phyloP scores from a whole-genome alignment of 2,113 vertebrate species.

The Macaca nemestrina region DNA sequence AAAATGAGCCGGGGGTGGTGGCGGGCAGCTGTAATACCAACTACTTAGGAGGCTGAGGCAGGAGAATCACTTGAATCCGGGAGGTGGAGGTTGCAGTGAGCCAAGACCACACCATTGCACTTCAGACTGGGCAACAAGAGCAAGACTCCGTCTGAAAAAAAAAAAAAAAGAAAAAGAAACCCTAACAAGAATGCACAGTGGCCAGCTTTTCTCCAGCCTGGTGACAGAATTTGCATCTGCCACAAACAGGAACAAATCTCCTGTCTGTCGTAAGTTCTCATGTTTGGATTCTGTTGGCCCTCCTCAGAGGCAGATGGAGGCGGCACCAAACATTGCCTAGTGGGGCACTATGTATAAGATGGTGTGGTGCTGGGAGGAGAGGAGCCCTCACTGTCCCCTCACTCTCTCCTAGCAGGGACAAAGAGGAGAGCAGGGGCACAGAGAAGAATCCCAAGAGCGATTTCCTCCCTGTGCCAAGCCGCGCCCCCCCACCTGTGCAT shows the following conservation, averaged over 20 bases:
- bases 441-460: background rate
- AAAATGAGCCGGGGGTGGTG: too few species aligned
- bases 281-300: background rate
- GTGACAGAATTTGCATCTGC: constrained; percentile 40
- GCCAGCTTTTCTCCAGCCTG: background rate
- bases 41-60: too few species aligned
- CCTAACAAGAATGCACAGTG: background rate
- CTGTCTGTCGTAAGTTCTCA: background rate
- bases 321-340: background rate
- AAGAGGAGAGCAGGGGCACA: background rate
- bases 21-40: too few species aligned
- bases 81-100: too few species aligned
- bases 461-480: background rate
- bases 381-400: background rate
- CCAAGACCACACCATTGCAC: too few species aligned
- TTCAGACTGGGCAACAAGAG: too few species aligned
- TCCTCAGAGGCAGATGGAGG: background rate
- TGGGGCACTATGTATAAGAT: fast-evolving
- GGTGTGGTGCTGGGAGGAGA: background rate
- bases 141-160: too few species aligned
- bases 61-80: too few species aligned
- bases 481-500: background rate
- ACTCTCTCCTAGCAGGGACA: background rate
- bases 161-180: background rate
- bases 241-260: background rate